Conservation (phyloP, 2,113 vertebrate genomes). For the Alosa alosa region DNA sequence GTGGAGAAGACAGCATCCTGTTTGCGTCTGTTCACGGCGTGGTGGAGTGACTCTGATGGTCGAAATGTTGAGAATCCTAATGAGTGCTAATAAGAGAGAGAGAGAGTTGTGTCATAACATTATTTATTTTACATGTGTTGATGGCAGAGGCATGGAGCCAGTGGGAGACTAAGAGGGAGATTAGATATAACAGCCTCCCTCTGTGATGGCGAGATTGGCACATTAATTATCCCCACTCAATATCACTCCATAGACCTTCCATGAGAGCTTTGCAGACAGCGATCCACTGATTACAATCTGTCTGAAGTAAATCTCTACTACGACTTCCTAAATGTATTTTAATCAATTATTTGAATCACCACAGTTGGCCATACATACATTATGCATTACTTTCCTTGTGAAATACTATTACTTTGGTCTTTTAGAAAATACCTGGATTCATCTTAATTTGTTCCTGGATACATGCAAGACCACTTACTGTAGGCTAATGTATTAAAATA, state of each 20-base stretch:
- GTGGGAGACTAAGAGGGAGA: conserved; percentile 29
- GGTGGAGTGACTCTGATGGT: neutral
- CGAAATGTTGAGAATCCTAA: neutral
- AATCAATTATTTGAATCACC: conserved; percentile 8
- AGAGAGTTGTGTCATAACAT: neutral
- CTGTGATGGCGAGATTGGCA: conserved; percentile 30
- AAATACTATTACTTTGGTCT: neutral
- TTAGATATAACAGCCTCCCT: conserved; percentile 23
- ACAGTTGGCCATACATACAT: neutral
- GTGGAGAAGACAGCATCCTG: neutral
- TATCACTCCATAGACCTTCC: conserved; percentile 15
- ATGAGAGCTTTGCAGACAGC: neutral
- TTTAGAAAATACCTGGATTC: neutral
- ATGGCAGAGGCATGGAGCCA: conserved; percentile 5
- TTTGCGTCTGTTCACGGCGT: neutral
- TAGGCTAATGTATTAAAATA: neutral
- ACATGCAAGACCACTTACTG: neutral
- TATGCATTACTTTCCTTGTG: neutral
- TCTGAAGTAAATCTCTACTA: conserved; percentile 7
- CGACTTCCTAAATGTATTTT: conserved; percentile 7
- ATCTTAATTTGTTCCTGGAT: neutral
- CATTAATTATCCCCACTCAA: conserved; percentile 32
- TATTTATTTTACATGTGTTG: conserved; percentile 14
- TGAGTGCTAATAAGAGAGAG: neutral
- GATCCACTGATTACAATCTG: conserved; percentile 8